phyloP scores from a whole-genome alignment of 2,113 vertebrate genomes.

The Dicrurus megarhynchus region DNA sequence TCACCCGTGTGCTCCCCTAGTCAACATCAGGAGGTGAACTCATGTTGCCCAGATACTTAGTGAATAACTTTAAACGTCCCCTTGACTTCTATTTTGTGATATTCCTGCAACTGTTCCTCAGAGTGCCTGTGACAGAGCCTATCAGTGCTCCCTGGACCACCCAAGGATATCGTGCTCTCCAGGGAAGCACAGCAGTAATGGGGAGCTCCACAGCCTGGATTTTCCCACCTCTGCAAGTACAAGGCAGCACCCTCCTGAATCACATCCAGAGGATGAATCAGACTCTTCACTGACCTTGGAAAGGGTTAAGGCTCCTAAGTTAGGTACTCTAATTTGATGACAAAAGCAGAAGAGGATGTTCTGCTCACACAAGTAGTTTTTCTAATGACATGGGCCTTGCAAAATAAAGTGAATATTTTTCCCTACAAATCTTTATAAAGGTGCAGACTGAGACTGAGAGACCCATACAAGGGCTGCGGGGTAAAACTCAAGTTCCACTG shows the following conservation, averaged over 20 bases:
- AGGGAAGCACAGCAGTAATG: neutral
- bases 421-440: neutral
- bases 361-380: neutral
- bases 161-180: neutral
- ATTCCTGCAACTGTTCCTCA: neutral
- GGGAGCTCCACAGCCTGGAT: neutral
- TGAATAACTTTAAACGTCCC: neutral
- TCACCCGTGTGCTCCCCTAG: neutral
- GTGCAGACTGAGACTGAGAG: neutral
- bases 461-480: neutral
- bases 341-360: neutral
- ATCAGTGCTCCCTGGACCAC: neutral
- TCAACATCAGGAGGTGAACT: neutral
- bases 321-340: neutral
- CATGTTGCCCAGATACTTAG: accelerated
- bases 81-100: neutral
- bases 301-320: neutral
- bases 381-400: neutral
- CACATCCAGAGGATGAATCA: neutral
- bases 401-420: neutral
- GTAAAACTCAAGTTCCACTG: neutral
- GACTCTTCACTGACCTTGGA: neutral
- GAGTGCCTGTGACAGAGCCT: accelerated
- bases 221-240: neutral
- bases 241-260: neutral